Evolutionary conservation across 2,113 vertebrate species (phyloP).

Genomic region (Xyliphius kryptos): DNA sequence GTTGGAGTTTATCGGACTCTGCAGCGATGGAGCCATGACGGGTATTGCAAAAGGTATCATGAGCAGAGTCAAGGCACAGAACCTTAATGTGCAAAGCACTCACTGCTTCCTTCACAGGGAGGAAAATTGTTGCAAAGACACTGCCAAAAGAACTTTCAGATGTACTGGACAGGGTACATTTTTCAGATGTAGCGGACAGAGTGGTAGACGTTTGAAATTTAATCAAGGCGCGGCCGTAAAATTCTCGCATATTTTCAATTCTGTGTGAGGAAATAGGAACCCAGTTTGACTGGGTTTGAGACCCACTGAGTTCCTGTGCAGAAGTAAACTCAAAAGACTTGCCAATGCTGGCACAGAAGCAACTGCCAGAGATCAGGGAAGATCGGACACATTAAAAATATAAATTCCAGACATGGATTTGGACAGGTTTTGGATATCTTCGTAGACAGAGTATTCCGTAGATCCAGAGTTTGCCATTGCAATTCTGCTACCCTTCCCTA

Average conservation of each 20-base stretch:
- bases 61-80: constrained; percentile 9
- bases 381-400: constrained; percentile 1
- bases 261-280: constrained; percentile 2
- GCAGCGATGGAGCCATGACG: constrained; percentile 6
- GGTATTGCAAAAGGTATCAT: constrained; percentile 3
- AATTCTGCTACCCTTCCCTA: no score
- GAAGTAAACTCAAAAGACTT: constrained; percentile 16
- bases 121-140: constrained; percentile 7
- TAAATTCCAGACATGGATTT: no score
- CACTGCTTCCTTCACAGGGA: constrained; percentile 19
- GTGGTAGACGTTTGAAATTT: constrained; percentile 2
- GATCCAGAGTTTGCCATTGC: no score
- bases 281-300: neutral
- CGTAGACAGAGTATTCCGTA: no score
- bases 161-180: neutral
- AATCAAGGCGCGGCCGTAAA: neutral
- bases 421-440: no score
- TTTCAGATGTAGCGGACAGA: no score
- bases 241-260: constrained; percentile 2
- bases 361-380: constrained; percentile 21
- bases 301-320: constrained; percentile 7
- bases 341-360: constrained; percentile 9
- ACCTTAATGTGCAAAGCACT: neutral
- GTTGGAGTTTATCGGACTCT: constrained; percentile 16
- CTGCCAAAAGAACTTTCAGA: constrained; percentile 10